These are phyloP conservation scores for Cistogaster globosa DNA, from an alignment of 2,888 invertebrate genomes.

Conservation along the genomic window DNA sequence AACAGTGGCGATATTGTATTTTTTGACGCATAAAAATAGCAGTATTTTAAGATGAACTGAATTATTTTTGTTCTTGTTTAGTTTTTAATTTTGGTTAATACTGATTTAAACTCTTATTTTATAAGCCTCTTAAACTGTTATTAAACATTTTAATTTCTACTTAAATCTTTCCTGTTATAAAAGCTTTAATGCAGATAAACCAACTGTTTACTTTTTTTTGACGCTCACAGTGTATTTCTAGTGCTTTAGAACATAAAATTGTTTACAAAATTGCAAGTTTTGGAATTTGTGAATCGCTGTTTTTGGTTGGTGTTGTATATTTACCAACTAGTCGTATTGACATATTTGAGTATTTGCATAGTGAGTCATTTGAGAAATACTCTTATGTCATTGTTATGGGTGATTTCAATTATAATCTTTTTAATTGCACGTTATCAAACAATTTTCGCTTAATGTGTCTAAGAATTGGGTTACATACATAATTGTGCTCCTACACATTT, in stretches of 20 bases:
- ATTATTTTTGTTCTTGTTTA: too few species aligned
- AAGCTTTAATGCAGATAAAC: too few species aligned
- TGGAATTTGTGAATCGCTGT: conserved; percentile 18
- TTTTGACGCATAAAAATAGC: too few species aligned
- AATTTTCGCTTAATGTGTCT: conserved; percentile 4
- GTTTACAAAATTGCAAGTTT: neutral
- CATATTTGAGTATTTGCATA: neutral
- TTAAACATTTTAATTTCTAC: too few species aligned
- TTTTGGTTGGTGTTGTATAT: neutral
- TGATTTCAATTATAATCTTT: conserved; percentile 14
- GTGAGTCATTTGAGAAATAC: neutral
- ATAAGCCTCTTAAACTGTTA: too few species aligned
- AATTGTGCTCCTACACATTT: conserved; percentile 14
- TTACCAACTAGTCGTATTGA: neutral
- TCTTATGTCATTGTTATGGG: conserved; percentile 13
- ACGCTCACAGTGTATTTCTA: too few species aligned
- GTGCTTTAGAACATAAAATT: neutral
- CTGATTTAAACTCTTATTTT: too few species aligned
- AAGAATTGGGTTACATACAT: neutral
- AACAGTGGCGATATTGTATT: too few species aligned
- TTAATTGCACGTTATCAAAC: neutral
- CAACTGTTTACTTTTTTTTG: too few species aligned
- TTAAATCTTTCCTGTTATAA: too few species aligned
- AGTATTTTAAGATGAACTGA: too few species aligned
- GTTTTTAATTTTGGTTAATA: too few species aligned